Evolutionary conservation across 1,140 invertebrate genomes (phyloP).

Genomic region (Anoplophora glabripennis): DNA sequence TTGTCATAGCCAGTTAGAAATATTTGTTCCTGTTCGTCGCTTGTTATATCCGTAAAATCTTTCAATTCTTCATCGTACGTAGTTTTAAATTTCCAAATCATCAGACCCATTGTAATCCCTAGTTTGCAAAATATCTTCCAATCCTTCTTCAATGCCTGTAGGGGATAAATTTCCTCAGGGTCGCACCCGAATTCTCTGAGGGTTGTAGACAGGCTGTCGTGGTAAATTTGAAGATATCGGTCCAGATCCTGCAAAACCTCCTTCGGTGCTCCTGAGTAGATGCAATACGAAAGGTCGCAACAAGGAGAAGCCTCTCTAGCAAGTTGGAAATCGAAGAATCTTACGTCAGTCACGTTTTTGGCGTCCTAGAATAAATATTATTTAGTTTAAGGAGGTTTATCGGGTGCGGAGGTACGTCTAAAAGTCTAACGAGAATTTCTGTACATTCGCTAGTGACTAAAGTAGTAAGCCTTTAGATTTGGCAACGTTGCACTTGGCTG

Average conservation of each 20-base stretch:
- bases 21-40: conserved; percentile 2
- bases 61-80: too few species aligned
- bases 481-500: too few species aligned
- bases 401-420: too few species aligned
- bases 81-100: conserved; percentile 1
- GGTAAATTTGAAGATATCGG: conserved; percentile 56
- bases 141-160: conserved; percentile 43
- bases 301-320: conserved; percentile 55
- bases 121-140: conserved; percentile 44
- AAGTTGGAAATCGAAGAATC: conserved; percentile 55
- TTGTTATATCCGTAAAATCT: neutral
- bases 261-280: conserved; percentile 55
- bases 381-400: too few species aligned
- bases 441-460: too few species aligned
- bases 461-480: too few species aligned
- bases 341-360: conserved; percentile 10
- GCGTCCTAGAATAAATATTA: conserved; percentile 8
- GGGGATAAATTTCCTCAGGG: conserved; percentile 51
- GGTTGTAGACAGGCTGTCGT: conserved; percentile 50
- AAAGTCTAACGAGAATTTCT: too few species aligned
- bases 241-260: conserved; percentile 51
- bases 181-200: conserved; percentile 47
- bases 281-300: conserved; percentile 56
- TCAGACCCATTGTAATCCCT: conserved; percentile 29
- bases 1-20: neutral